Base-by-base conservation (phyloP, 2,113 vertebrate species). In the Mionectes macconnelli region DNA sequence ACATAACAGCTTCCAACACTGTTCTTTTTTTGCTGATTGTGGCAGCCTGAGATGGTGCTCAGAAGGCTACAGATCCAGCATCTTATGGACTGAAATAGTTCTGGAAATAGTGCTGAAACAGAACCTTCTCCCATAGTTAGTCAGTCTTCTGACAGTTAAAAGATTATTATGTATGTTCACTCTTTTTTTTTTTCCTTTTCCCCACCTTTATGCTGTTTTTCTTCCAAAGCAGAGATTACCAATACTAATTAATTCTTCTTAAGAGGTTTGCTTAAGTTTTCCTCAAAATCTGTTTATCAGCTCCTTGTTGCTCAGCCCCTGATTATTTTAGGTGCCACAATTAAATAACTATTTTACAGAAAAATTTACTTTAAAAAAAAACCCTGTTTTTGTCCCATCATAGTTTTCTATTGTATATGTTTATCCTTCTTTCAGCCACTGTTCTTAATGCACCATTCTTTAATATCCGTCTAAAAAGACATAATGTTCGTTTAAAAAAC, bases 361-460 rank as follows among this genome's bases (percentile, higher is more conserved):
- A 49, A 4, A 3, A 44, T 8, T 23, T 44, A 40, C 7, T 78
- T 53, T 5, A n/a, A 42, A 72, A 50, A 49, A 74, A 56, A 1
- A 0, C 4, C 11, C 57, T 2, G 0, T 4, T 67, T 90, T 66
- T 44, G 6, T n/a, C 15, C 7, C 44, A 0, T 50, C 14, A 13
- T n/a, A 67, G 39, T 6, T 49, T 49, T 19, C 4, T 67, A 4
- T n/a, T 75, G 5, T 49, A 40, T 28, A 31, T 44, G 10, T 8
- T 84, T 66, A 67, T 60, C 31, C 15, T 57, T 73, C 39, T 77
- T 84, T 55, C 40, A 81, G 59, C 4, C 60, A n/a, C 6, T 75
- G 14, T 27, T 66, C 45, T 70, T 28, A 79, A 62, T 20, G 18
- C 6, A 62, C 16, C 2, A 28, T 39, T 64, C 24, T 56, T 85